Evolutionary conservation across 2,888 invertebrate genomes (phyloP).

Genomic region (Pheosia tremula): DNA sequence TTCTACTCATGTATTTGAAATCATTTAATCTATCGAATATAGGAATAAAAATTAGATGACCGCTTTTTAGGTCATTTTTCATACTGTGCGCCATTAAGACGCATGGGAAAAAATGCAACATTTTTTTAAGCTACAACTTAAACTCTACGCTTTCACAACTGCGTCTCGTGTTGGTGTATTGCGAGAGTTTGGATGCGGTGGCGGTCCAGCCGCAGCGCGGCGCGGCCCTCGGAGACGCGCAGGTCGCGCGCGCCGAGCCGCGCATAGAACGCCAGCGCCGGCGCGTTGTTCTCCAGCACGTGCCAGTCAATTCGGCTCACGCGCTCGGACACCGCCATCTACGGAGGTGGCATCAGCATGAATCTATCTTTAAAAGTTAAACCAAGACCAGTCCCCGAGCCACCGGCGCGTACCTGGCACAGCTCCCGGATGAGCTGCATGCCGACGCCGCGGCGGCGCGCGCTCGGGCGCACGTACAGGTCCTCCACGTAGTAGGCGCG

Average conservation of each 20-base stretch:
- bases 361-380: too few relatives aligned
- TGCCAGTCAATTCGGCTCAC: conserved; percentile 90
- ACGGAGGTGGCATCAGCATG: conserved; percentile 7
- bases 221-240: conserved; percentile 58
- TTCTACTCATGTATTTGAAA: too few relatives aligned
- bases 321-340: conserved; percentile 71
- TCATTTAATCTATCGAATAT: too few relatives aligned
- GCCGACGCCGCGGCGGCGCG: conserved; percentile 87
- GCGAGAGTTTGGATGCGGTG: conserved; percentile 50
- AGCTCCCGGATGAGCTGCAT: conserved; percentile 81
- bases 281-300: conserved; percentile 90
- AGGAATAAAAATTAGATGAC: too few relatives aligned
- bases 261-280: conserved; percentile 90
- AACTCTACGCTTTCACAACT: neutral
- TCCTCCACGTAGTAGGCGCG: conserved; percentile 93
- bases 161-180: neutral
- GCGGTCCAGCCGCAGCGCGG: conserved; percentile 66
- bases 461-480: conserved; percentile 88
- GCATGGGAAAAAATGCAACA: too few relatives aligned
- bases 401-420: conserved; percentile 31
- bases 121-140: too few relatives aligned
- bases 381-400: neutral
- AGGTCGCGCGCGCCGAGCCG: conserved; percentile 85
- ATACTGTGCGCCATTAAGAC: too few relatives aligned
- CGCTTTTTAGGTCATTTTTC: too few relatives aligned